These are phyloP conservation scores for Hemicentrotus pulcherrimus DNA, from an alignment of 35 echinoderm and acorn worm species.

Conservation along the genomic window DNA sequence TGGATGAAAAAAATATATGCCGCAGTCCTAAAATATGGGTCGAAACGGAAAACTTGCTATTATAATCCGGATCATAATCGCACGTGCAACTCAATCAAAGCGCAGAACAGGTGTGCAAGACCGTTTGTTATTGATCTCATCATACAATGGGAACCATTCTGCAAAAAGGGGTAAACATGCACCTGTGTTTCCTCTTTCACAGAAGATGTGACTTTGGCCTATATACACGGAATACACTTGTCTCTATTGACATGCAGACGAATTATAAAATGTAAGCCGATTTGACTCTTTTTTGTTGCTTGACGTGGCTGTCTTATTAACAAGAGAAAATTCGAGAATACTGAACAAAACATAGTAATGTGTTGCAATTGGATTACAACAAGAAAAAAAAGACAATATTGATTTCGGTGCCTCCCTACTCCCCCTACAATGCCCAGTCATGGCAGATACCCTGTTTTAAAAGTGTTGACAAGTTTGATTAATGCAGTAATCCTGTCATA, in stretches of 20 bases:
- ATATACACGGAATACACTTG: background rate
- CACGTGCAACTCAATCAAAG: background rate
- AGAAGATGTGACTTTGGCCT: background rate
- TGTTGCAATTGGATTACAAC: no score
- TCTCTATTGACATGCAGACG: background rate
- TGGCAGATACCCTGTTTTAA: background rate
- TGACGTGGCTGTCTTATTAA: background rate
- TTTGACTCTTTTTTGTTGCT: background rate
- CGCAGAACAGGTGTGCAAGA: background rate
- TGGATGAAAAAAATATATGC: background rate
- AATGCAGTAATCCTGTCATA: no score
- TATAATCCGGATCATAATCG: background rate
- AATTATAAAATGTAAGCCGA: background rate
- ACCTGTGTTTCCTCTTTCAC: background rate
- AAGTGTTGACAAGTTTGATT: no score
- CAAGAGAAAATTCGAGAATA: background rate
- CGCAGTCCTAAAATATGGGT: background rate
- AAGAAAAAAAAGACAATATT: background rate
- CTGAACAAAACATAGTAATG: no score
- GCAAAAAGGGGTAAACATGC: background rate
- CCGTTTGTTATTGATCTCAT: background rate
- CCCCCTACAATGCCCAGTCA: background rate
- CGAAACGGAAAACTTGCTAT: background rate
- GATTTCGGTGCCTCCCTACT: background rate
- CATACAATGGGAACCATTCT: background rate